These are phyloP conservation scores for Acanthopagrus latus DNA, from an alignment of 2,797 vertebrate species.

Conservation along the genomic window DNA sequence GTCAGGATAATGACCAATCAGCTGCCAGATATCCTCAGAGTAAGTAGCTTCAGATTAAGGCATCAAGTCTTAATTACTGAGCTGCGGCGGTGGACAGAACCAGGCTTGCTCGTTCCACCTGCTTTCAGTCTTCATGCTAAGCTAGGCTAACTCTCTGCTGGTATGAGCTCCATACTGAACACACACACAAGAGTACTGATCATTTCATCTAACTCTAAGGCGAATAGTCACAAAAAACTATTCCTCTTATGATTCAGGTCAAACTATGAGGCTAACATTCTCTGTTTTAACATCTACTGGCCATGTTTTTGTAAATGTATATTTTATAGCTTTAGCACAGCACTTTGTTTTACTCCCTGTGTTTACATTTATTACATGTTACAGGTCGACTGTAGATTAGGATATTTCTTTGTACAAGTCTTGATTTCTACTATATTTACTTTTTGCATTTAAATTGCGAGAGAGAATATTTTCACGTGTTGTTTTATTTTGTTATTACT, in stretches of 20 bases:
- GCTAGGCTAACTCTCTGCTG: neutral
- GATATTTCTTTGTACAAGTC: neutral
- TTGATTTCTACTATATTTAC: conserved; percentile 15
- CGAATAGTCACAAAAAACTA: neutral
- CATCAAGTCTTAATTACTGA: neutral
- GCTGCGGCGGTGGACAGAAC: neutral
- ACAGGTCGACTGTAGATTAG: conserved; percentile 10
- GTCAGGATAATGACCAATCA: conserved; percentile 69
- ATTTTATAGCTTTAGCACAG: conserved; percentile 37
- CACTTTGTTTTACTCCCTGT: conserved; percentile 24
- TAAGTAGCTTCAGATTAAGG: conserved; percentile 58
- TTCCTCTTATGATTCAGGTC: too few relatives aligned
- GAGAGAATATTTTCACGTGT: conserved; percentile 4
- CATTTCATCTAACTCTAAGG: neutral
- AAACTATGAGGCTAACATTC: conserved; percentile 1
- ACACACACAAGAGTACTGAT: neutral
- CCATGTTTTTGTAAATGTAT: conserved; percentile 15
- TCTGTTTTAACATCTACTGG: neutral
- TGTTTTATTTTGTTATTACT: neutral
- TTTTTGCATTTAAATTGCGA: neutral
- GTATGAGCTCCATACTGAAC: neutral
- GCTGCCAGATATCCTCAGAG: conserved; percentile 58
- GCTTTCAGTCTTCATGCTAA: conserved; percentile 4
- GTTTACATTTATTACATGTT: neutral
- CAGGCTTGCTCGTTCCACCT: neutral